These are phyloP conservation scores for Drosophila pallidifrons DNA, from an alignment of 1,140 invertebrate species.

Conservation along the genomic window DNA sequence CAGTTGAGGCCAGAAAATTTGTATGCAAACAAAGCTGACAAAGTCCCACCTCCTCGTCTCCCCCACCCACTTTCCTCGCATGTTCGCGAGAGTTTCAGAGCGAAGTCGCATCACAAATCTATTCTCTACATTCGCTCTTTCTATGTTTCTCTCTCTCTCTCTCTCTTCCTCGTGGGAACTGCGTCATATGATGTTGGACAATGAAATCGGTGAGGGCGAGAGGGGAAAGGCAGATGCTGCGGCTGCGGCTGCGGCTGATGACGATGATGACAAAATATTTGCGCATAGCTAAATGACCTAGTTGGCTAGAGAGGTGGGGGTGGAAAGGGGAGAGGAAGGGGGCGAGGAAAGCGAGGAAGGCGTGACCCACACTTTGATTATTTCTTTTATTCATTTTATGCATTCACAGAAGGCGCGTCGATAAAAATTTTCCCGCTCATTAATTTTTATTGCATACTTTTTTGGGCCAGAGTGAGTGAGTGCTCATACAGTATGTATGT, in stretches of 20 bases:
- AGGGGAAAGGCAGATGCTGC: not conserved
- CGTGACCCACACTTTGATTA: slow-evolving; percentile 45
- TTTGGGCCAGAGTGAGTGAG: slow-evolving; percentile 26
- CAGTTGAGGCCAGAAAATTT: slow-evolving; percentile 51
- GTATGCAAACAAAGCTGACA: slow-evolving; percentile 59
- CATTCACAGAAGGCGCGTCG: slow-evolving; percentile 66
- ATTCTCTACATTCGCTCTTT: slow-evolving; percentile 17
- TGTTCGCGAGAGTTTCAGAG: slow-evolving; percentile 1
- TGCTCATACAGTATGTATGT: not conserved
- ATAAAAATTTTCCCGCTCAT: slow-evolving; percentile 78
- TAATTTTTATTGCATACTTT: slow-evolving; percentile 77
- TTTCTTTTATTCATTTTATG: slow-evolving; percentile 66
- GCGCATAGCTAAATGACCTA: slow-evolving; percentile 31
- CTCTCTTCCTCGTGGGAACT: not conserved
- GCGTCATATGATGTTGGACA: slow-evolving; percentile 23
- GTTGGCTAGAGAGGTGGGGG: not conserved
- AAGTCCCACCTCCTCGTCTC: not conserved
- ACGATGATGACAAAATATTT: slow-evolving; percentile 34
- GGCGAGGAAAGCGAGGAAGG: no score
- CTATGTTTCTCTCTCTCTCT: no score
- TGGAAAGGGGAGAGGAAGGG: slow-evolving; percentile 4
- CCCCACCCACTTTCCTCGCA: no score
- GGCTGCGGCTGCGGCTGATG: not conserved
- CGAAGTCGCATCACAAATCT: slow-evolving; percentile 27
- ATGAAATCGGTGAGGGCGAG: not conserved